These are phyloP conservation scores for Leuciscus waleckii DNA, from an alignment of 2,797 vertebrate genomes.

Conservation along the genomic window DNA sequence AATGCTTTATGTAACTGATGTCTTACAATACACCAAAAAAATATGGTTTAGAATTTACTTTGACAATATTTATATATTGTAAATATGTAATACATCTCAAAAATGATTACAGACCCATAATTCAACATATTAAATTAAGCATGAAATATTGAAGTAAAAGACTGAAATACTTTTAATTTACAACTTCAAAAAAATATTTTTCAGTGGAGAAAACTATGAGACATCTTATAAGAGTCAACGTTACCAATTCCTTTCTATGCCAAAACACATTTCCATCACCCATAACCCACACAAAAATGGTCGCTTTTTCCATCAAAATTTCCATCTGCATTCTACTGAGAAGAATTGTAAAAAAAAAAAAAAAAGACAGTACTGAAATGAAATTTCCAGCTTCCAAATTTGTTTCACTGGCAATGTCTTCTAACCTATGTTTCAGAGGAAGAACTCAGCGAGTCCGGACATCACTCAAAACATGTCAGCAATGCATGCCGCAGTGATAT, in stretches of 20 bases:
- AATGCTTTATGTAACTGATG: not conserved
- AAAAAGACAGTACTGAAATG: not conserved
- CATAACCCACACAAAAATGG: not conserved
- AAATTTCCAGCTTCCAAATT: constrained; percentile 8
- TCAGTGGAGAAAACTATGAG: not conserved
- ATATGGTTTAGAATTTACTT: not conserved
- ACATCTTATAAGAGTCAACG: not conserved
- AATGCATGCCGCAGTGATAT: constrained; percentile 49
- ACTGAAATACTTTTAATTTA: not conserved
- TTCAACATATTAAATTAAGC: not conserved
- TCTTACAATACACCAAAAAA: not conserved
- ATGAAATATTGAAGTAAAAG: not conserved
- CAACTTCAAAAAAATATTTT: not conserved
- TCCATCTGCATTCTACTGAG: not conserved
- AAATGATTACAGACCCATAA: not conserved
- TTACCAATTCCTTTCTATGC: not conserved
- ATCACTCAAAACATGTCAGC: constrained; percentile 59
- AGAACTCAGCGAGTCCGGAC: constrained; percentile 26
- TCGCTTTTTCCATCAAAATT: not conserved
- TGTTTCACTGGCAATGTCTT: not conserved
- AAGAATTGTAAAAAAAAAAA: not conserved
- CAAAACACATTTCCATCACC: not conserved
- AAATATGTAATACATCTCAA: too few relatives aligned
- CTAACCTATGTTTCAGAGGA: not conserved
- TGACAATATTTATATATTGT: not conserved